phyloP scores from a whole-genome alignment of 2,113 vertebrate species.

The Corythaixoides concolor region DNA sequence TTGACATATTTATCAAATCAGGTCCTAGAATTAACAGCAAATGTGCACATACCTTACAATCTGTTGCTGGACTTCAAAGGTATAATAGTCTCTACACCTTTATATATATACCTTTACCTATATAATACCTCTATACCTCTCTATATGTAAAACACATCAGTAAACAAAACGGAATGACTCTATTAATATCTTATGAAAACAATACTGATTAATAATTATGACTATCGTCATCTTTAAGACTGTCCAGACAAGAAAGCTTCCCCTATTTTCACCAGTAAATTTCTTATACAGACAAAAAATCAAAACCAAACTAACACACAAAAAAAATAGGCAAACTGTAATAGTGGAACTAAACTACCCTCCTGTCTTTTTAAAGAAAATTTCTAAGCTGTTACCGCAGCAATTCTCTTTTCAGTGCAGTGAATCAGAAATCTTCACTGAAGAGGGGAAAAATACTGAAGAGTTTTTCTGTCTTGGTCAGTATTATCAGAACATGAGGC shows the following conservation, averaged over 20 bases:
- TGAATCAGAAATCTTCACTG: background rate
- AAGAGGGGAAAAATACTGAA: background rate
- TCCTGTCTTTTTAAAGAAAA: background rate
- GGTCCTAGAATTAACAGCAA: background rate
- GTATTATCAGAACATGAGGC: background rate
- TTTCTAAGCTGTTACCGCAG: background rate
- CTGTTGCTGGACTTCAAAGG: background rate
- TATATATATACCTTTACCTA: too few species aligned
- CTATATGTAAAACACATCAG: background rate
- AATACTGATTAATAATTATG: background rate
- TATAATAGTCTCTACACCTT: background rate
- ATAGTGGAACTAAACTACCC: background rate
- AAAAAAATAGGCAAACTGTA: background rate
- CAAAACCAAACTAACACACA: background rate
- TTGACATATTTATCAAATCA: background rate
- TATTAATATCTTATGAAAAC: background rate
- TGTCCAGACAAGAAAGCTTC: background rate
- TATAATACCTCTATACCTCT: too few species aligned
- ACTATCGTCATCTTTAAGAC: background rate
- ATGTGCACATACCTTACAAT: background rate
- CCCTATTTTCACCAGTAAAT: background rate
- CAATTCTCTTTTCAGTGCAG: background rate
- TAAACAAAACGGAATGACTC: background rate
- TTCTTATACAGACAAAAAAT: background rate
- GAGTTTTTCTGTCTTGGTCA: background rate